Evolutionary conservation across 2,797 vertebrate genomes (phyloP).

Genomic region (Carduelis carduelis): DNA sequence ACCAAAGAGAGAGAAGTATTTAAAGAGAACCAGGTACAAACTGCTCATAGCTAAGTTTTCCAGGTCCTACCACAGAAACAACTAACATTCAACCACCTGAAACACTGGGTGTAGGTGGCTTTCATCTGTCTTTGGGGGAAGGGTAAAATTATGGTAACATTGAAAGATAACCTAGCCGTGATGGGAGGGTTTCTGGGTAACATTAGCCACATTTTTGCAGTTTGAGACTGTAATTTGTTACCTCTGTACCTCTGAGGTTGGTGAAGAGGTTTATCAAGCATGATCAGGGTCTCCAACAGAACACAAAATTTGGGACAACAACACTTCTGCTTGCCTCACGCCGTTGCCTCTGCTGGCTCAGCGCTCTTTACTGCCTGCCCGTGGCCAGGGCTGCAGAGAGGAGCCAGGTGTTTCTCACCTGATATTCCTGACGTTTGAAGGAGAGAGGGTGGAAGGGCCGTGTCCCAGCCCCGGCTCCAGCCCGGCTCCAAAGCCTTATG

Average conservation of each 20-base stretch:
- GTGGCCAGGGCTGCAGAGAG: not conserved
- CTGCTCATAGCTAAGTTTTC: not conserved
- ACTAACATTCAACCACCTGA: not conserved
- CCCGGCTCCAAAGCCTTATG: not conserved
- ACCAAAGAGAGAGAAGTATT: not conserved
- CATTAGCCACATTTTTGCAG: not conserved
- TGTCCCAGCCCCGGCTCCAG: not conserved
- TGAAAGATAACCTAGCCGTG: not conserved
- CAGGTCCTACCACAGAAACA: not conserved
- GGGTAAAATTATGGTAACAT: not conserved
- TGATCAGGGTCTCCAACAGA: not conserved
- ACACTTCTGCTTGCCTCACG: not conserved
- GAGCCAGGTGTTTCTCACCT: not conserved
- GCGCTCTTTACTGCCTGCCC: fast-evolving
- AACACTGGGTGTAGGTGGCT: not conserved
- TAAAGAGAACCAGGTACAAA: not conserved
- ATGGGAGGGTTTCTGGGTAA: not conserved
- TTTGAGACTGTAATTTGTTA: not conserved
- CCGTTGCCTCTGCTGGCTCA: not conserved
- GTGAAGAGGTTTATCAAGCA: not conserved
- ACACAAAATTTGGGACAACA: not conserved
- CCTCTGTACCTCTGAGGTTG: not conserved
- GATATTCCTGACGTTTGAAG: not conserved
- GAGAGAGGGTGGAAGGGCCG: not conserved
- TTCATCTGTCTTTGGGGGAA: not conserved